Evolutionary conservation across 1,140 invertebrate species (phyloP).

Genomic region (Bombus haemorrhoidalis): DNA sequence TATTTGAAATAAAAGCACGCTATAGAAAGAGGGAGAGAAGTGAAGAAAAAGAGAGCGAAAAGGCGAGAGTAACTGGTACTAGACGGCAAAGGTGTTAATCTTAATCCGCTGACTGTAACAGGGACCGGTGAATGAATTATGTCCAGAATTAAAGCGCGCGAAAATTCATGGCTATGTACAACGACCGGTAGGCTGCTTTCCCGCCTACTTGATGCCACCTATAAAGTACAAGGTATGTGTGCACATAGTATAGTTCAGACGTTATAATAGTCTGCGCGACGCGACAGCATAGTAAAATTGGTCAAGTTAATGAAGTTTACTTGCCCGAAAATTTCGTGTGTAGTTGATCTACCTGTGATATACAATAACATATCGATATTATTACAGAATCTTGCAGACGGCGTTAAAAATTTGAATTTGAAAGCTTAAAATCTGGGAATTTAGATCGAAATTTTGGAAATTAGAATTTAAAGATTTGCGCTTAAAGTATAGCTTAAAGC

Average conservation of each 20-base stretch:
- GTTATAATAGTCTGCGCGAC: background rate
- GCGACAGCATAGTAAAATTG: background rate
- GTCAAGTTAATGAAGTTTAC: background rate
- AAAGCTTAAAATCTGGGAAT: background rate
- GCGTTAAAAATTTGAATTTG: background rate
- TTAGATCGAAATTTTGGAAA: no score
- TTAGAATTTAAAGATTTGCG: background rate
- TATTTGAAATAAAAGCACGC: slow-evolving; percentile 42
- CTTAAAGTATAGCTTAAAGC: no score
- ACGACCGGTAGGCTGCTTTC: background rate
- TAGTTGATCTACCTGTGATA: no score
- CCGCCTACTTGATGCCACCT: background rate
- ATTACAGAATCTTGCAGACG: background rate
- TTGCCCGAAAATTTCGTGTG: background rate
- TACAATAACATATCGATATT: background rate
- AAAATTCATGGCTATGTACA: slow-evolving; percentile 44
- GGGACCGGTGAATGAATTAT: slow-evolving; percentile 16
- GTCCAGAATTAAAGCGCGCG: slow-evolving; percentile 25
- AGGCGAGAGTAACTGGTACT: background rate
- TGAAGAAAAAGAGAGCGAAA: background rate
- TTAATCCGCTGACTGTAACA: slow-evolving; percentile 40
- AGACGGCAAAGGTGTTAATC: slow-evolving; percentile 42
- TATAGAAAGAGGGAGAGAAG: background rate
- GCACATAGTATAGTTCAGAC: background rate
- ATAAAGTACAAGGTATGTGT: background rate